Base-by-base conservation (phyloP, 2,888 invertebrate species). In the Xanthostigma xanthostigma region DNA sequence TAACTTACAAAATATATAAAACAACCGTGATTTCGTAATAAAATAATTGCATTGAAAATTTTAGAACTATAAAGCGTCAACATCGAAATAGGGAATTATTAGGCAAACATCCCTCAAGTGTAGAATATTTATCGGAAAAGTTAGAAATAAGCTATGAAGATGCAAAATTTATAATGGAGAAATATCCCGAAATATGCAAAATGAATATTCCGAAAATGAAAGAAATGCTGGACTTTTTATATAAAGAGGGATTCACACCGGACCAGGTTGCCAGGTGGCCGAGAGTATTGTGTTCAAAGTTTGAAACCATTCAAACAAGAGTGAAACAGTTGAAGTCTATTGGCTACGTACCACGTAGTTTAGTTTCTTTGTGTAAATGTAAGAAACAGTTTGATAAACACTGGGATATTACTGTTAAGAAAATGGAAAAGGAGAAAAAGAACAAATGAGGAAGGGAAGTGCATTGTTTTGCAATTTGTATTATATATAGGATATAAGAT, bases 231-330 rank as follows among this genome's bases (percentile, higher is more conserved):
- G 68, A 70, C 51, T 68, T 64, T 49, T 54, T 72, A 36, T 63
- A 58, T 43, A 54, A 56, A n/a, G 58, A 65, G 57, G 68, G 67
- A 6, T 71, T 66, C 53, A 61, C 59, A 27, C 57, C 66, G 1
- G 47, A 53, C 13, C 67, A 70, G 45, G 65, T 72, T 36, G 60
- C 59, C 46, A 56, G 62, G 36, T 59, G 62, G 8, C 70, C 71
- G 8, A 66, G 70, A 56, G 64, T 71, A 48, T 56, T 71, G 35
- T 57, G 68, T 5, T 68, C 69, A 52, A 66, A 67, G 55, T 56
- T 65, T 3, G 62, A 65, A 52, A 70, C 69, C 11, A 64, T 62
- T 3, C 58, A 61, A 50, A 61, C 62, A 49, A 58, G 69, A 49
- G 51, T 69, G 12, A 56, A 59, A 48, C 59, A 67, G 52, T 50